These are phyloP conservation scores for Hypercompe scribonia DNA, from an alignment of 2,888 invertebrate species.

Conservation along the genomic window DNA sequence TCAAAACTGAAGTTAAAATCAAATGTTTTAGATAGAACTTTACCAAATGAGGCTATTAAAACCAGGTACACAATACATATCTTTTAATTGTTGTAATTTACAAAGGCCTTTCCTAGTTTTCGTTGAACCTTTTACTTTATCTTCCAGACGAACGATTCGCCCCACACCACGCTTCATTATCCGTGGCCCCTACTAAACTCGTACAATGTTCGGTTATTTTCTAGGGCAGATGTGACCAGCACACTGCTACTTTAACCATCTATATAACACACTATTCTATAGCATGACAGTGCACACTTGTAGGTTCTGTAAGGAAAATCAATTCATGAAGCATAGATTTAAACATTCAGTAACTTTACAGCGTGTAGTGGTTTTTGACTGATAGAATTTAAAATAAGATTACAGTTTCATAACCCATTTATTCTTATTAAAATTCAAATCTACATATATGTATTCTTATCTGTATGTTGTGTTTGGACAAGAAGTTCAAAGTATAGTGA, in stretches of 20 bases:
- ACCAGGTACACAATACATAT: slow-evolving; percentile 20
- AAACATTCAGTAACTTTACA: slow-evolving; percentile 14
- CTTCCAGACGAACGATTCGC: slow-evolving; percentile 11
- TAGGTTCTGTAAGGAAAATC: slow-evolving; percentile 29
- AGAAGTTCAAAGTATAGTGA: background rate
- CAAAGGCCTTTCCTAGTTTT: slow-evolving; percentile 40
- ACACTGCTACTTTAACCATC: slow-evolving; percentile 25
- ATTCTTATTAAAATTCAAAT: no score
- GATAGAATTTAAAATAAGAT: slow-evolving; percentile 26
- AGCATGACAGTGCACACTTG: slow-evolving; percentile 18
- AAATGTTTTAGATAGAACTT: slow-evolving; percentile 26
- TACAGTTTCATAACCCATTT: slow-evolving; percentile 22
- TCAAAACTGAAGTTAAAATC: background rate
- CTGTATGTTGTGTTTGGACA: background rate
- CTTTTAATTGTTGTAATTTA: slow-evolving; percentile 31
- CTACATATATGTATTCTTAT: background rate
- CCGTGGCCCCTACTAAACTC: slow-evolving; percentile 24
- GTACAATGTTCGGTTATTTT: slow-evolving; percentile 34
- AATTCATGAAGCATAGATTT: slow-evolving; percentile 25
- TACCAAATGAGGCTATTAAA: slow-evolving; percentile 17
- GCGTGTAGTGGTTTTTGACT: slow-evolving; percentile 18
- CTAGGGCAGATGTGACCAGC: slow-evolving; percentile 35
- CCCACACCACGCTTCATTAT: slow-evolving; percentile 20
- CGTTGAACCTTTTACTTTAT: slow-evolving; percentile 17
- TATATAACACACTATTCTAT: slow-evolving; percentile 20